Percentiles rank a stretch among this genome's conserved stretches.
phyloP scores from a whole-genome alignment of 2,113 vertebrate species.

The Natator depressus region DNA sequence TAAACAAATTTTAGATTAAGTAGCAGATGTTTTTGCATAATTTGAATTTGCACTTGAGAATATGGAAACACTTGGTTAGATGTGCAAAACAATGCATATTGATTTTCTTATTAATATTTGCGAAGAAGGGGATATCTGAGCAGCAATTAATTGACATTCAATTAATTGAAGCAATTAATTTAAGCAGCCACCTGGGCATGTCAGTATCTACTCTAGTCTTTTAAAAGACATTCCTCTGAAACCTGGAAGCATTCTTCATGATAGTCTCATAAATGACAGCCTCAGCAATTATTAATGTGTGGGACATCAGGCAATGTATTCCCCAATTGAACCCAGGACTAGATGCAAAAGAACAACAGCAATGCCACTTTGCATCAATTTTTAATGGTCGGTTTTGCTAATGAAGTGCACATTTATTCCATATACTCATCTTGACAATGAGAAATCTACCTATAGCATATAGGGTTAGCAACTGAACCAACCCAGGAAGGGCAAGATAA shows the following conservation, averaged over 20 bases:
- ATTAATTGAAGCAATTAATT: slow-evolving; percentile 70
- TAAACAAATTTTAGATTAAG: slow-evolving; percentile 8
- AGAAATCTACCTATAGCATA: neutral
- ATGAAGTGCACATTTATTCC: neutral
- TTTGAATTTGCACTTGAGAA: slow-evolving; percentile 17
- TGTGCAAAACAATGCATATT: slow-evolving; percentile 6
- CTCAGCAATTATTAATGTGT: slow-evolving; percentile 62
- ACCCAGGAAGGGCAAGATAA: neutral
- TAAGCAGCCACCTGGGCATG: slow-evolving; percentile 39
- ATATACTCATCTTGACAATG: neutral
- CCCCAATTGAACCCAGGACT: slow-evolving; percentile 41
- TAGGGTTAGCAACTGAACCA: neutral
- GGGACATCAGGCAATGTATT: slow-evolving; percentile 63
- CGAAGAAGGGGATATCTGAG: slow-evolving; percentile 20
- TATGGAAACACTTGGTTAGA: slow-evolving; percentile 24
- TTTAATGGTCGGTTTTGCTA: slow-evolving; percentile 49
- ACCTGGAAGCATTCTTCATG: slow-evolving; percentile 40
- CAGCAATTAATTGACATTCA: slow-evolving; percentile 58
- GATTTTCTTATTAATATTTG: slow-evolving; percentile 37
- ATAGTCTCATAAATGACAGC: slow-evolving; percentile 57
- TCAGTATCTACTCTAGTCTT: slow-evolving; percentile 55
- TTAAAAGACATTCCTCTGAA: slow-evolving; percentile 68
- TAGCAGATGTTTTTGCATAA: slow-evolving; percentile 22
- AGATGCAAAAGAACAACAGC: slow-evolving; percentile 42
- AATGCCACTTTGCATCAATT: slow-evolving; percentile 18